A percentile compares a stretch with the other conserved stretches of the same genome.
phyloP scores from a whole-genome alignment of 2,113 vertebrate species.

The Lipophrys pholis region DNA sequence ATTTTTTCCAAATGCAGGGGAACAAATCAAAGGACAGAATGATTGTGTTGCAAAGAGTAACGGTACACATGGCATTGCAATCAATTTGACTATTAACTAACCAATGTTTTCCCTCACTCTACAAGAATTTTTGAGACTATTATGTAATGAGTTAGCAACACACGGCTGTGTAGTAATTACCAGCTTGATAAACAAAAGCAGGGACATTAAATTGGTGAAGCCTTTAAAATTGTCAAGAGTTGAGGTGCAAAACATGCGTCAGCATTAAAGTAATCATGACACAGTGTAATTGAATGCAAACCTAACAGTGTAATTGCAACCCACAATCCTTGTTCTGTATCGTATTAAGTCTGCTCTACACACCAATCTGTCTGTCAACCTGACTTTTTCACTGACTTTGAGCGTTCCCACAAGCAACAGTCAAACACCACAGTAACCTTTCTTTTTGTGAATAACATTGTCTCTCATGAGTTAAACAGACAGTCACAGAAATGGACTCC shows the following conservation, averaged over 20 bases:
- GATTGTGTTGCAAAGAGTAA: conserved; percentile 72
- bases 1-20: conserved; percentile 77
- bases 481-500: too few species aligned
- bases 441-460: neutral
- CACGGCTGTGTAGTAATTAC: conserved; percentile 57
- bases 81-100: conserved; percentile 77
- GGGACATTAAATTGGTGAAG: conserved; percentile 47
- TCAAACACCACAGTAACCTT: conserved; percentile 23
- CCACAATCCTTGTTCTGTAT: conserved; percentile 42
- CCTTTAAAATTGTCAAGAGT: conserved; percentile 61
- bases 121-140: conserved; percentile 52
- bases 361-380: conserved; percentile 5
- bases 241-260: conserved; percentile 41
- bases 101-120: conserved; percentile 64
- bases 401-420: conserved; percentile 9
- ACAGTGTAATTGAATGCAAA: conserved; percentile 57
- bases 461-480: neutral
- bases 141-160: conserved; percentile 64
- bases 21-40: conserved; percentile 78
- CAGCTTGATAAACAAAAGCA: conserved; percentile 65
- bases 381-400: conserved; percentile 6
- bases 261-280: conserved; percentile 47
- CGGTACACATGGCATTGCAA: conserved; percentile 63
- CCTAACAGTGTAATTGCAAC: conserved; percentile 46
- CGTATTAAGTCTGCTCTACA: conserved; percentile 43